Evolutionary conservation across 1,140 invertebrate species (phyloP), one percentile per base, ranked within the genome.

Genomic region (Argopecten irradians): DNA sequence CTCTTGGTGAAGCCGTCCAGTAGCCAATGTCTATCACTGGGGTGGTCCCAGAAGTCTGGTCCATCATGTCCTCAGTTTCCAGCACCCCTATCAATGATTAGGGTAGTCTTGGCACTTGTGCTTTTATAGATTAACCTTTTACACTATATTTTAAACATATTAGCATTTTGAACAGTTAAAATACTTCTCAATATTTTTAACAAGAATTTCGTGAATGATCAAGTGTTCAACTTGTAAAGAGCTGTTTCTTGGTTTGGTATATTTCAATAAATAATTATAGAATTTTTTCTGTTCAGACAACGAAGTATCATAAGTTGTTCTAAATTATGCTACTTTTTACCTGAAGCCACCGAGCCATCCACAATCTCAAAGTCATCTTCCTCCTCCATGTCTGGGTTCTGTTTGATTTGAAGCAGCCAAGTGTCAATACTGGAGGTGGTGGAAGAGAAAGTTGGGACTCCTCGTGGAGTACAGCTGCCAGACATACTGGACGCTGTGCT

Each of bases 341-440:
- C 89, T 34, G 82, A 87, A 41, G 85, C 84, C 7, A 88, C 87
- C 28, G 83, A 88, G 41, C 90, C 91, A 36, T 92, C 92, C 5
- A 93, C 89, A 83, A 94, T 92, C 87, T 93, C 93, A 93, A 93
- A 93, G 35, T 93, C 92, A 89, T 94, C 93, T 43, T 94, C 93
- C 34, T 94, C 93, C 46, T 93, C 93, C 36, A 90, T 33, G 34
- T 92, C 92, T 19, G 91, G 89, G 33, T 92, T 90, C 32, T 93
- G 91, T 85, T 93, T 93, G 36, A 94, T 93, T 41, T 93, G 92
- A 41, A 89, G 90, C 36, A 94, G 88, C 93, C 93, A 94, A 83
- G 92, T 88, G 87, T 93, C 90, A 43, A 93, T 93, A 85, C 92
- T 92, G 55, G 91, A 89, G 55, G 89, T 89, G 28, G 55, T 28